Evolutionary conservation across 1,140 invertebrate genomes (phyloP), one percentile per base, ranked within the genome.

Genomic region (Xylocopa sonorina): DNA sequence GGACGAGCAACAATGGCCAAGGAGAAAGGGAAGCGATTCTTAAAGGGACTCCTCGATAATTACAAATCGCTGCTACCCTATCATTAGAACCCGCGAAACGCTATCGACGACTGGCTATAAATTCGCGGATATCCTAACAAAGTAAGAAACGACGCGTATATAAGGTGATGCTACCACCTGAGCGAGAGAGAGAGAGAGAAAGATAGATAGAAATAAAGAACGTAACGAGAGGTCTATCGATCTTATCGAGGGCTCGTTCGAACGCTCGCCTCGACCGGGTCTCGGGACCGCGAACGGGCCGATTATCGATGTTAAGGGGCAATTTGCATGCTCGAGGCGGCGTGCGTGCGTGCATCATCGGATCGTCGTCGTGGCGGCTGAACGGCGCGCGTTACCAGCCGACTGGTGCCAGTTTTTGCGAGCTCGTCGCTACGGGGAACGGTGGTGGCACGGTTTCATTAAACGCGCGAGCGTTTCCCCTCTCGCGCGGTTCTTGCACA

Each of bases 401-500:
- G 38, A 77, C 51, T 41, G 46, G 75, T 68, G 64, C 82, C 81
- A 83, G 81, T 84, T 84, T 82, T 84, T 84, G 73, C 66, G 29
- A 46, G n/a, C n/a, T 18, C 27, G n/a, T 12, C 41, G 63, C 24
- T n/a, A n/a, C 67, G 58, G 57, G 80, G 29, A 41, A 51, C 78
- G 72, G 67, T 60, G 72, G 67, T 60, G 72, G 66, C 66, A 81
- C 81, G 80, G 63, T 82, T 82, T 82, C 73, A 71, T 71, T 71
- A 34, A 51, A 38, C 71, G 64, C 81, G 64, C 64, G 18, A 50
- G 58, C 72, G 46, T 79, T 75, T 74, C 46, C 48, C 63, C n/a
- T n/a, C n/a, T n/a, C n/a, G n/a, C n/a, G 41, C 1, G 3, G 9
- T 7, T 43, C 41, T 43, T 7, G 0, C 9, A 12, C 41, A 12